Percentiles rank a stretch among this genome's conserved stretches.
phyloP scores from a whole-genome alignment of 2,113 vertebrate species.

The Sciurus niger region DNA sequence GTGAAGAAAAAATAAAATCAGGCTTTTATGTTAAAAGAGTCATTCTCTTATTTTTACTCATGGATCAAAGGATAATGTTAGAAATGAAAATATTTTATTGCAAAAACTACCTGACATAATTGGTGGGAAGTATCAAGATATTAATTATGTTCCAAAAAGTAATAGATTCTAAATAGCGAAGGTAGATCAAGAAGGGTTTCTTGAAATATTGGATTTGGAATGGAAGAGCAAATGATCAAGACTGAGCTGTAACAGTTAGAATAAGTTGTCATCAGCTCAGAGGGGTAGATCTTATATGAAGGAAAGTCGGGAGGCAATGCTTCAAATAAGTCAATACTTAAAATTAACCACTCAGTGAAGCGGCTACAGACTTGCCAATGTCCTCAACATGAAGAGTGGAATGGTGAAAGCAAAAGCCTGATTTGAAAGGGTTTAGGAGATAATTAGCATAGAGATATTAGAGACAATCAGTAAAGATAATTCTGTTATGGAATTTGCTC shows the following conservation, averaged over 20 bases:
- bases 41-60: not conserved
- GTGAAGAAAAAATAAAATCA: not conserved
- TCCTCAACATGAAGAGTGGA: not conserved
- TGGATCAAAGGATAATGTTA: not conserved
- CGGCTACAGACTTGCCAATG: not conserved
- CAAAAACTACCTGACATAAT: not conserved
- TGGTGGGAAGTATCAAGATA: not conserved
- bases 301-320: not conserved
- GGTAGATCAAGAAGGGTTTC: not conserved
- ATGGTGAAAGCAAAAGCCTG: not conserved
- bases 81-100: not conserved
- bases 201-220: not conserved
- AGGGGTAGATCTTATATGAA: not conserved
- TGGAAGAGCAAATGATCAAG: not conserved
- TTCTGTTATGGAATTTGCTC: not conserved
- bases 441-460: not conserved
- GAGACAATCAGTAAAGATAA: not conserved
- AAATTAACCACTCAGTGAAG: not conserved
- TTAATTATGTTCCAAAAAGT: not conserved
- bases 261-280: not conserved
- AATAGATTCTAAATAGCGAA: not conserved
- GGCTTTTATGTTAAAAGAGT: not conserved
- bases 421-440: not conserved
- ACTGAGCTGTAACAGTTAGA: not conserved
- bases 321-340: not conserved